phyloP scores from a whole-genome alignment of 2,113 vertebrate genomes.

The Empidonax alnorum region DNA sequence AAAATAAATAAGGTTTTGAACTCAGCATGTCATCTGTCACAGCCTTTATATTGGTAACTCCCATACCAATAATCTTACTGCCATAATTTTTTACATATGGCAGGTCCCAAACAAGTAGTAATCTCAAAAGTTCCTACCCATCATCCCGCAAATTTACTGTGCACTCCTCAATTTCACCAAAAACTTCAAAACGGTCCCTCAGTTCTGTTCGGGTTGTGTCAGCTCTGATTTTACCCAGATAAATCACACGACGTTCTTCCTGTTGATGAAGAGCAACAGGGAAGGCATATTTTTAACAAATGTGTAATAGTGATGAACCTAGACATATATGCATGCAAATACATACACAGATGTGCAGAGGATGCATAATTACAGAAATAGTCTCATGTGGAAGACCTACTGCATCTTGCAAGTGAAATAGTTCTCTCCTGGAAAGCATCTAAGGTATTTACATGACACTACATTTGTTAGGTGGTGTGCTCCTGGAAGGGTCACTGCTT shows the following conservation, averaged over 20 bases:
- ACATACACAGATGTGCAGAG: neutral
- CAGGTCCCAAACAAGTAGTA: conserved; percentile 70
- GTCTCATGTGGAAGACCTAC: neutral
- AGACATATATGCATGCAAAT: neutral
- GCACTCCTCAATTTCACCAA: conserved; percentile 99
- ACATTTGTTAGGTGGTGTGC: neutral
- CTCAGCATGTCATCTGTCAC: conserved; percentile 74
- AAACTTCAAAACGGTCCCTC: conserved; percentile 97
- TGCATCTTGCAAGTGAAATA: neutral
- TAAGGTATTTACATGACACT: neutral
- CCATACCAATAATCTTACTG: conserved; percentile 52
- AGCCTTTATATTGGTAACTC: conserved; percentile 62
- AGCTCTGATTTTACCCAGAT: conserved; percentile 92
- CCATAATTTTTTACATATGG: conserved; percentile 52
- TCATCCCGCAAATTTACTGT: conserved; percentile 93
- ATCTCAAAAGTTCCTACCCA: conserved; percentile 85
- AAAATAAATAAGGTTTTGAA: conserved; percentile 79
- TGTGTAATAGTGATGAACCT: neutral
- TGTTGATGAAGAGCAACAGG: conserved; percentile 72
- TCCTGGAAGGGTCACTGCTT: neutral
- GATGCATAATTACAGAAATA: neutral
- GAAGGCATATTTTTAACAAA: neutral
- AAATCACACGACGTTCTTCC: conserved; percentile 97
- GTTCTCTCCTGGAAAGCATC: neutral
- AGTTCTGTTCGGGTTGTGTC: conserved; percentile 92